Evolutionary conservation across 2,888 invertebrate genomes (phyloP).

Genomic region (Leucophenga maculata): DNA sequence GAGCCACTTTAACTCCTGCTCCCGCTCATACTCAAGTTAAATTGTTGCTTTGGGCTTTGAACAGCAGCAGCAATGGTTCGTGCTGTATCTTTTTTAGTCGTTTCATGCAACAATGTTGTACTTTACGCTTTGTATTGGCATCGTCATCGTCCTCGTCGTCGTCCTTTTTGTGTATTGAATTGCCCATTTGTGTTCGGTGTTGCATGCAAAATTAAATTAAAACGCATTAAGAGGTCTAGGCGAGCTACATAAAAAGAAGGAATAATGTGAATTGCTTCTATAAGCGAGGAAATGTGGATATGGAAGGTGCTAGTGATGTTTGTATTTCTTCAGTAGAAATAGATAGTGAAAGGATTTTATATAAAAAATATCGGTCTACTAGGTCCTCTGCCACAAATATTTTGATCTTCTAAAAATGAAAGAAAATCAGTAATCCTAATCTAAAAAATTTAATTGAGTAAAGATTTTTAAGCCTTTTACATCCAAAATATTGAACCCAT

Average conservation of each 20-base stretch:
- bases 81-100: conserved; percentile 25
- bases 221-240: conserved; percentile 56
- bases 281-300: not conserved
- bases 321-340: not conserved
- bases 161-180: conserved; percentile 40
- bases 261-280: conserved; percentile 3
- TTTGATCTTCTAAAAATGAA: too few species aligned
- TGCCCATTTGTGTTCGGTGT: conserved; percentile 50
- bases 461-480: too few species aligned
- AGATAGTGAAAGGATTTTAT: too few species aligned
- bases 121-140: conserved; percentile 29
- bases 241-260: conserved; percentile 19
- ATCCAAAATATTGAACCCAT: too few species aligned
- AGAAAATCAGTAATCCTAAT: too few species aligned
- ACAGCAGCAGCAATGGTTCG: not conserved
- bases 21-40: conserved; percentile 3
- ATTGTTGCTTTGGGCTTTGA: conserved; percentile 22
- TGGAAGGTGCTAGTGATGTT: not conserved
- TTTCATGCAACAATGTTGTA: conserved; percentile 31
- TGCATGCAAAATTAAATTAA: conserved; percentile 67
- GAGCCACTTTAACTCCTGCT: conserved; percentile 51
- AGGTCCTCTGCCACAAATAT: too few species aligned
- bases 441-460: too few species aligned
- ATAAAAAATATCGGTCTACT: too few species aligned
- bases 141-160: conserved; percentile 22